Base-by-base conservation (phyloP, 2,113 vertebrate species). In the Myotis lucifugus region DNA sequence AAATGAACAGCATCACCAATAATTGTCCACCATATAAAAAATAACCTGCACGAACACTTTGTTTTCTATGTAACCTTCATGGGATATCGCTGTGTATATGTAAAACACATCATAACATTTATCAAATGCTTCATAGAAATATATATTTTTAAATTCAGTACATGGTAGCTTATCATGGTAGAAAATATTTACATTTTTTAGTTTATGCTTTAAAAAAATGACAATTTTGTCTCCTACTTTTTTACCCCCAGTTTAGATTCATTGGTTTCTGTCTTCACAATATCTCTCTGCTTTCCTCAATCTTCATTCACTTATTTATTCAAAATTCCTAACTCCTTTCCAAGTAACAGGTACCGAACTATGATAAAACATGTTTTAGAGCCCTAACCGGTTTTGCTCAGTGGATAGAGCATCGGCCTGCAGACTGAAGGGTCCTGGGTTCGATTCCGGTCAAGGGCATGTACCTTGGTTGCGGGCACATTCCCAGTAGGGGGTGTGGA, bases 91-190 rank as follows among this genome's bases (percentile, higher is more conserved):
- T 32, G 0, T 78, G 46, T 66, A 64, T n/a, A 48, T 23, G 42
- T 21, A 61, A 67, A 88, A 86, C 19, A 82, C 46, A 52, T 6
- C 34, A 64, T 64, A 85, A 90, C 25, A 72, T 72, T 91, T 96
- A 14, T 88, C 50, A 82, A 93, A 84, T 90, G 25, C 6, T 37
- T 73, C 72, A 95, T 77, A 79, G 89, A 94, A 66, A 83, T 76
- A 83, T 72, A 52, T 48, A 77, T 92, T 76, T 87, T 23, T n/a
- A 79, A 91, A 90, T 82, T 18, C 6, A 91, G 10, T 34, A n/a
- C 37, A 25, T 40, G 27, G 32, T 61, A 54, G 15, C 37, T 93
- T 66, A 82, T 88, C 27, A 73, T 94, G 19, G 19, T 59, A 59
- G 56, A 23, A 59, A 59, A 59, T 59, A 54, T 88, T 83, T 69